Evolutionary conservation across 2,113 vertebrate genomes (phyloP).

Genomic region (Sarotherodon lohbergeri): DNA sequence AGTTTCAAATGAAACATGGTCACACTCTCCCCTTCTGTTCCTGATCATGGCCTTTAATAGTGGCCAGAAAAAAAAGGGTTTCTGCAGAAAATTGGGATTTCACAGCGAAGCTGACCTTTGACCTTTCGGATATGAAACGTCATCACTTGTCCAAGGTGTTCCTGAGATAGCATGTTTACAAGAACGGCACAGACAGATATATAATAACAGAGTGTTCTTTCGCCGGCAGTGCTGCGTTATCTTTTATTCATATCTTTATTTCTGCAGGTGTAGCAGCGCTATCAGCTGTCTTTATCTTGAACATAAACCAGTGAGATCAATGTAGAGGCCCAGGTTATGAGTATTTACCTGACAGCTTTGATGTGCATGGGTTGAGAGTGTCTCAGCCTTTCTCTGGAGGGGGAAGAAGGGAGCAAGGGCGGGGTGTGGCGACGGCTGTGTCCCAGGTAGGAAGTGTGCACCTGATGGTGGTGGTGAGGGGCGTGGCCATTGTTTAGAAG

Average conservation of each 20-base stretch:
- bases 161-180: not conserved
- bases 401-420: not conserved
- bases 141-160: not conserved
- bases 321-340: not conserved
- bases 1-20: not conserved
- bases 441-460: conserved; percentile 39
- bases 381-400: conserved; percentile 74
- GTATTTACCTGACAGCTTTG: conserved; percentile 81
- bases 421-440: conserved; percentile 41
- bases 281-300: not conserved
- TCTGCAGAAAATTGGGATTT: not conserved
- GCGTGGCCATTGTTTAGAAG: conserved; percentile 83
- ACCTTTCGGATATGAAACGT: not conserved
- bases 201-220: not conserved
- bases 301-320: not conserved
- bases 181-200: not conserved
- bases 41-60: not conserved
- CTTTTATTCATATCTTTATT: not conserved
- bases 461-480: conserved; percentile 29
- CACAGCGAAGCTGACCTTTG: not conserved
- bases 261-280: not conserved
- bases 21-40: not conserved
- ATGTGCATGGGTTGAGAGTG: conserved; percentile 93
- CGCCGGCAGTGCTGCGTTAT: not conserved
- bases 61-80: not conserved